Evolutionary conservation across 2,888 invertebrate genomes (phyloP).

Genomic region (Timema podura): DNA sequence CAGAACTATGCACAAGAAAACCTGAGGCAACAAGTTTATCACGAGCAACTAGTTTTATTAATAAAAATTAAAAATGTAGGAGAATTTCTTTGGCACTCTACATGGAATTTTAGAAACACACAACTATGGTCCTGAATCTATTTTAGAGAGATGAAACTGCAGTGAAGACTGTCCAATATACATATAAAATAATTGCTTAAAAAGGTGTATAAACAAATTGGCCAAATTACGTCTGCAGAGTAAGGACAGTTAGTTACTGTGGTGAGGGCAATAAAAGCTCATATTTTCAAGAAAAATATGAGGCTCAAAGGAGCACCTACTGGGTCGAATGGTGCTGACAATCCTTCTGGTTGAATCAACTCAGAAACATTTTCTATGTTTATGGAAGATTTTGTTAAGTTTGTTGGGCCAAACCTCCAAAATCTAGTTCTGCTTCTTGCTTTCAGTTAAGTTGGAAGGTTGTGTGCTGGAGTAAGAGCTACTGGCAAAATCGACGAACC

Average conservation of each 20-base stretch:
- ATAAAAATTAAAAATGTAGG: conserved; percentile 11
- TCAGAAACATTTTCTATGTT: conserved; percentile 3
- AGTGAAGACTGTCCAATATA: conserved; percentile 10
- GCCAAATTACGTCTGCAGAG: conserved; percentile 7
- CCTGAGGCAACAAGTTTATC: conserved; percentile 7
- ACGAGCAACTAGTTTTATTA: neutral
- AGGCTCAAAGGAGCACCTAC: conserved; percentile 8
- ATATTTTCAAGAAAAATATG: conserved; percentile 5
- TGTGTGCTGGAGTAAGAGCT: no score
- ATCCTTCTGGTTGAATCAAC: conserved; percentile 13
- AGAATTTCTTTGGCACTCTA: neutral
- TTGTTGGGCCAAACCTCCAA: no score
- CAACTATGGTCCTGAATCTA: conserved; percentile 5
- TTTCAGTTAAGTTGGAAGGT: no score
- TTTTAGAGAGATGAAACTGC: conserved; percentile 1
- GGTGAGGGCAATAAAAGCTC: neutral
- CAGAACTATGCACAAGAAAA: neutral
- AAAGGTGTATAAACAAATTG: conserved; percentile 7
- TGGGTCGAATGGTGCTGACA: conserved; percentile 7
- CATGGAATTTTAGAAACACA: neutral
- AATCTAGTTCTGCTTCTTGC: no score
- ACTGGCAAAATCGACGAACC: no score
- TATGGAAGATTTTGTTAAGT: no score
- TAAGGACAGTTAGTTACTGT: conserved; percentile 6
- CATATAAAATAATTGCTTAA: conserved; percentile 1